Conservation (phyloP, 2,113 vertebrate species). For the Clarias magur region DNA sequence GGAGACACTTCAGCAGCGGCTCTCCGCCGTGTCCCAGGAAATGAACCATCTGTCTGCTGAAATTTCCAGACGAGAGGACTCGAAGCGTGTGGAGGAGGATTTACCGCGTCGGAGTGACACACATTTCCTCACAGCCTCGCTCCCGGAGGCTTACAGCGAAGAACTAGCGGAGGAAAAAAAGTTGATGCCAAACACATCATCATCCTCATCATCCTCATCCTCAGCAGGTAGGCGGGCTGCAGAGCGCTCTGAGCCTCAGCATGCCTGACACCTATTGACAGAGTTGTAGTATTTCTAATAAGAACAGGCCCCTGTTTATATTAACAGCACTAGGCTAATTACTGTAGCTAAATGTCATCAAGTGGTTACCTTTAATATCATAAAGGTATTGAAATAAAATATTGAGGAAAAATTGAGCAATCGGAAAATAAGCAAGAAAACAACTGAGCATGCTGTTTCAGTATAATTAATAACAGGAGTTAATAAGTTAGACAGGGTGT, state of each 20-base stretch:
- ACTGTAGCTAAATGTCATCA: neutral
- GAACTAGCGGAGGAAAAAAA: conserved; percentile 48
- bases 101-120: conserved; percentile 39
- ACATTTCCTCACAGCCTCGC: conserved; percentile 45
- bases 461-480: neutral
- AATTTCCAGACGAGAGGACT: conserved; percentile 41
- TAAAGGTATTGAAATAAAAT: neutral
- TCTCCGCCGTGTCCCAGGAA: conserved; percentile 56
- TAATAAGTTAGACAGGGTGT: too few relatives aligned
- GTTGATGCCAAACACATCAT: conserved; percentile 44
- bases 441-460: neutral
- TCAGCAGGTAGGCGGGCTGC: conserved; percentile 45
- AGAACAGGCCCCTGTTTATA: neutral
- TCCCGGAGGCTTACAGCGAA: conserved; percentile 39
- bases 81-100: conserved; percentile 49
- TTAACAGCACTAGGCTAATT: too few relatives aligned
- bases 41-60: conserved; percentile 56
- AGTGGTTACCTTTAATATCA: neutral
- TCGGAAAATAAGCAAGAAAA: neutral
- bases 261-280: neutral
- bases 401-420: neutral
- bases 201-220: conserved; percentile 29
- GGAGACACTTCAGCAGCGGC: conserved; percentile 59
- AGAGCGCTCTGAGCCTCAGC: neutral
- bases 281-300: neutral